Evolutionary conservation across 2,797 vertebrate species (phyloP), one percentile per base, ranked within the genome.

Genomic region (Mus spretus): DNA sequence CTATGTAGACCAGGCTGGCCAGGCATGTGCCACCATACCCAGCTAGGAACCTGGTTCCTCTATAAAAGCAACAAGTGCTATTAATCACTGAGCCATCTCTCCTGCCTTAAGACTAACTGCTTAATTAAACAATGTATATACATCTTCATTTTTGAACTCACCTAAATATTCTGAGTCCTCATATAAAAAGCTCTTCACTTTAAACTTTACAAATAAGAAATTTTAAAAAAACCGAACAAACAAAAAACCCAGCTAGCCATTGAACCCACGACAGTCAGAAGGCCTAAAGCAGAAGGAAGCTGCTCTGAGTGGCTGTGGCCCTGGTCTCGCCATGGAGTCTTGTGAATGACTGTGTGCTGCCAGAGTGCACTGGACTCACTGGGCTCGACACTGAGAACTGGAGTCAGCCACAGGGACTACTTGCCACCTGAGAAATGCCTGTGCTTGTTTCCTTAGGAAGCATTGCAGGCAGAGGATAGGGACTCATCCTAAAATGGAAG

Each of bases 101-200:
- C 63, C 63, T 50, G 83, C 6, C 47, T 63, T 40, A 31, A 83
- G 40, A 81, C 8, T 53, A 94, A 90, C 15, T 65, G 22, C 28
- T 91, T 34, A 90, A 72, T 77, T 90, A 95, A 93, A 89, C 55
- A 90, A 87, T 67, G 44, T 31, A 50, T n/a, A 57, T 15, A 55
- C 20, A 53, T 81, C 91, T 88, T 28, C 82, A 57, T 95, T 94
- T 91, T 70, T 86, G 3, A 40, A 81, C 59, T 44, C 22, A 80
- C 61, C 34, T 84, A 91, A 96, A 86, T 40, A 93, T 53, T 85
- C 57, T 83, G 95, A 83, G 83, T 91, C 15, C 15, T 89, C 90
- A 77, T 37, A 37, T 90, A 95, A 83, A 9, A 94, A 92, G 22
- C 17, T 95, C 87, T 40, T 82, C 50, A 85, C 84, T 94, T 74